Base-by-base conservation (phyloP, 2,888 invertebrate species). In the Steinernema scapterisci region DNA sequence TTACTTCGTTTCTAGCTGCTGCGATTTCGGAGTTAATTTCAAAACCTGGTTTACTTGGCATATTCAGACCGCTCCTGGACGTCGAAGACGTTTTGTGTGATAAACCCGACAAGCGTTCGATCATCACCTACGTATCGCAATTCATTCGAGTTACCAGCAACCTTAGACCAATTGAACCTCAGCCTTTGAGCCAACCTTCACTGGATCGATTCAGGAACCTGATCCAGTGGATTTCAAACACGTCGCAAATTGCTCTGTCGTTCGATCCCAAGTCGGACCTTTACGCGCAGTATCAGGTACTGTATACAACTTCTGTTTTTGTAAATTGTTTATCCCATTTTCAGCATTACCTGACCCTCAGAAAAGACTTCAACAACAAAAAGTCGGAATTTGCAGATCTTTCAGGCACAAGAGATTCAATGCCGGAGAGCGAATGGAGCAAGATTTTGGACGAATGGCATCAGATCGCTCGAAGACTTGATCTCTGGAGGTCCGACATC, bases 111-210 rank as follows among this genome's bases (percentile, higher is more conserved):
- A 85, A 86, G 56, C 77, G 86, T 46, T 85, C 85, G 44, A 81
- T 87, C 44, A 84, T 87, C 77, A 88, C 87, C 25, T 87, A 87
- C 78, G 83, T 87, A 16, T 86, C 87, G 23, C 87, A 88, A 76
- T 87, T 87, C 74, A 79, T 85, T 44, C 74, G 82, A 1, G 23
- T 72, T 23, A 71, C 43, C 46, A 19, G 73, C 45, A 11, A 21
- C 23, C 73, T 54, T 2, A 21, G 72, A 19, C 44, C 38, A 11
- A 71, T 71, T 27, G 25, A 46, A 38, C 51, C 48, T 13, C 27
- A 23, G 31, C 25, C 70, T 43, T 7, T 76, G 38, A 19, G 51
- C 11, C 52, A 76, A 31, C 46, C 51, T 19, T 54, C 72, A 19
- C 43, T 70, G 21, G 73, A 46, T 16, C 73, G 51, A 27, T 77